A percentile compares a stretch with the other conserved stretches of the same genome.
Conservation (phyloP, 2,113 vertebrate species). For the Indicator maculatus region DNA sequence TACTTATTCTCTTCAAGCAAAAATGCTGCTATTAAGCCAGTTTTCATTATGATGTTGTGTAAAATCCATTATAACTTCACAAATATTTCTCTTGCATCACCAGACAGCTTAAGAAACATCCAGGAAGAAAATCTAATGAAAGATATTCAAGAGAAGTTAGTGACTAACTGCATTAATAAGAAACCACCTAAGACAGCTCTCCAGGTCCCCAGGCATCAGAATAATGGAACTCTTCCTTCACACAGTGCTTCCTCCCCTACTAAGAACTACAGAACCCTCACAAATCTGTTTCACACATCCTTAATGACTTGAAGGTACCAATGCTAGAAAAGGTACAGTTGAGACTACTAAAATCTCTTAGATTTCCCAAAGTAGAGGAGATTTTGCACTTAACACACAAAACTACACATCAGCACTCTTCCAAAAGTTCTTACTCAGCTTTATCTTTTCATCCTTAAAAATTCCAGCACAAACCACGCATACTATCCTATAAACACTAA, state of each 20-base stretch:
- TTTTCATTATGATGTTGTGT: conserved; percentile 51
- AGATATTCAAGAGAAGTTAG: conserved; percentile 16
- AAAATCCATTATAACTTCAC: conserved; percentile 80
- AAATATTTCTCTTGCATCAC: conserved; percentile 58
- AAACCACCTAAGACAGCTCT: not conserved
- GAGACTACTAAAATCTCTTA: not conserved
- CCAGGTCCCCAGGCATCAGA: not conserved
- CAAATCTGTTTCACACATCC: not conserved
- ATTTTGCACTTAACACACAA: not conserved
- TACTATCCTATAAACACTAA: not conserved
- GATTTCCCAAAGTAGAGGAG: not conserved
- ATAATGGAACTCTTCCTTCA: not conserved
- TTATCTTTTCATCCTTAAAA: not conserved
- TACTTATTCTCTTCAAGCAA: conserved; percentile 59
- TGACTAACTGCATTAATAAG: conserved; percentile 49
- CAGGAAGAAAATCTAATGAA: conserved; percentile 72
- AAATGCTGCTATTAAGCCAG: conserved; percentile 68
- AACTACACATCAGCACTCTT: not conserved
- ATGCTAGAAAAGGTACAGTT: not conserved
- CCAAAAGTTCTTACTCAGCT: not conserved
- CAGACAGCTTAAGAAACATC: conserved; percentile 60
- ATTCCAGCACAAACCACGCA: not conserved
- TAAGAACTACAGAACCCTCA: not conserved
- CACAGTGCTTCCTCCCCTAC: not conserved
- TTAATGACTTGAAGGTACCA: not conserved